These are phyloP conservation scores for Caranx melampygus DNA, from an alignment of 2,113 vertebrate species.

Conservation along the genomic window DNA sequence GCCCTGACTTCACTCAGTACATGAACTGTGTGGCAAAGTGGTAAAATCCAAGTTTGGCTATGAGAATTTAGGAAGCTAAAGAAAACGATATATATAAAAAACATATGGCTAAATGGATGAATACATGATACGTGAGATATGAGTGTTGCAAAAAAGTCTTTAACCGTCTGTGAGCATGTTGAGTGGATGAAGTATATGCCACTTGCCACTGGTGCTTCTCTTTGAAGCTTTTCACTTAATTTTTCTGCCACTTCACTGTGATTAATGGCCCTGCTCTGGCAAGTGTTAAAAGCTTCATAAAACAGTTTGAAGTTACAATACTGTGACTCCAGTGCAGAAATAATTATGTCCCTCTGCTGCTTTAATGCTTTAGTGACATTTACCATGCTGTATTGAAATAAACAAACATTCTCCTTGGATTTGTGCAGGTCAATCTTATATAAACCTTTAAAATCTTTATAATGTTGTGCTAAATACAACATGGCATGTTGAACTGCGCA, in stretches of 20 bases:
- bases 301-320: constrained; percentile 29
- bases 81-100: constrained; percentile 8
- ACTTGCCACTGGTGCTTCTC: constrained; percentile 9
- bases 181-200: constrained; percentile 2
- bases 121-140: neutral
- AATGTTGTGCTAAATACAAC: constrained; percentile 31
- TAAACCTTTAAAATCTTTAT: constrained; percentile 33
- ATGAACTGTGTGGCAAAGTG: constrained; percentile 33
- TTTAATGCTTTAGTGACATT: constrained; percentile 38
- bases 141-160: constrained; percentile 12
- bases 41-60: constrained; percentile 22
- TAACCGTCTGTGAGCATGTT: neutral
- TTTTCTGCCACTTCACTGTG: constrained; percentile 20
- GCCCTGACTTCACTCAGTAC: constrained; percentile 49
- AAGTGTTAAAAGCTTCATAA: constrained; percentile 55
- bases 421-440: constrained; percentile 17
- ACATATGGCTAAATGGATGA: neutral
- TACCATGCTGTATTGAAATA: constrained; percentile 26
- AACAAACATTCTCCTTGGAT: constrained; percentile 30
- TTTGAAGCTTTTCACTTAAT: constrained; percentile 45
- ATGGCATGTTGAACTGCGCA: neutral
- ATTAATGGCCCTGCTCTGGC: constrained; percentile 48
- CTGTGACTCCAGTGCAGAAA: constrained; percentile 31
- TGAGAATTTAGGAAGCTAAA: constrained; percentile 15
- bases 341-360: constrained; percentile 36